Percentiles rank a stretch among this genome's conserved stretches.
phyloP scores from a whole-genome alignment of 2,113 vertebrate species.

The Pituophis catenifer region DNA sequence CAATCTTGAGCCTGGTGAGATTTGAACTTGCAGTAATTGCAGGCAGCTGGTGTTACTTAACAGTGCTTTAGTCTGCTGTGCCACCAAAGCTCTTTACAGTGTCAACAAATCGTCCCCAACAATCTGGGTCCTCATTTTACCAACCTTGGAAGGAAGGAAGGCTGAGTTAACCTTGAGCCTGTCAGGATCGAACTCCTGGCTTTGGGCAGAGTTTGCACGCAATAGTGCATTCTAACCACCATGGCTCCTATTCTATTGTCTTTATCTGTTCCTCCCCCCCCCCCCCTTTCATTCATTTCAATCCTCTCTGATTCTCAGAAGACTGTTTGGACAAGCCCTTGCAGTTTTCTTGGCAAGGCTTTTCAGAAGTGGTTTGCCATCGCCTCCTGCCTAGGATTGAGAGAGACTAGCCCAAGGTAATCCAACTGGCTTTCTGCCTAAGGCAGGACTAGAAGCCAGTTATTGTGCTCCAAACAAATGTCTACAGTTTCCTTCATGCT shows the following conservation, averaged over 20 bases:
- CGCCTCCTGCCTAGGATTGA: not conserved
- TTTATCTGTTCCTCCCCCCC: not conserved
- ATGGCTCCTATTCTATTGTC: not conserved
- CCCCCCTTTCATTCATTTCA: not conserved
- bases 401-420: not conserved
- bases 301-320: not conserved
- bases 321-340: not conserved
- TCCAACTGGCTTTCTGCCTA: not conserved
- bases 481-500: not conserved
- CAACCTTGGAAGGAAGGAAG: not conserved
- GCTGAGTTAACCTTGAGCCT: not conserved
- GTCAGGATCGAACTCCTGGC: not conserved
- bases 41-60: too few relatives aligned
- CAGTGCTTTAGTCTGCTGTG: too few relatives aligned
- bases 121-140: not conserved
- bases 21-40: too few relatives aligned
- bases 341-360: not conserved
- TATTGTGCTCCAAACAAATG: not conserved
- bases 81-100: not conserved
- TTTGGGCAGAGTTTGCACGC: not conserved
- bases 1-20: too few relatives aligned
- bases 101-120: not conserved
- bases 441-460: not conserved
- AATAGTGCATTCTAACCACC: not conserved
- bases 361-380: not conserved